Base-by-base conservation (phyloP, 2,888 invertebrate species). In the Drosophila dives region DNA sequence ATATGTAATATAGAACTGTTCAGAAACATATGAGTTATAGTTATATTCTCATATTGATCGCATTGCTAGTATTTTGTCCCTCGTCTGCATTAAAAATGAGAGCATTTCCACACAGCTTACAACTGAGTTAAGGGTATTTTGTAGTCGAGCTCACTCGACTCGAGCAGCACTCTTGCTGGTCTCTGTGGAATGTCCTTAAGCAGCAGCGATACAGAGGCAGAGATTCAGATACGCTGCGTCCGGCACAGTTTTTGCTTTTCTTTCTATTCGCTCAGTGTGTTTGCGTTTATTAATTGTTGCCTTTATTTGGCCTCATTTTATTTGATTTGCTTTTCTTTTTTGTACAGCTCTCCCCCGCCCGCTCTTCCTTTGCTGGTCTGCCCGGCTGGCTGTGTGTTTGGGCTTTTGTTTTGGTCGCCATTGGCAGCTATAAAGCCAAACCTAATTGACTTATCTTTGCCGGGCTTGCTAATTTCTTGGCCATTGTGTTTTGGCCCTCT, bases 401-500 rank as follows among this genome's bases (percentile, higher is more conserved):
- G 73, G 75, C 72, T 76, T 81, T 82, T 89, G 77, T 81, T 83
- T 75, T 74, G 80, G 82, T 75, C 84, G 74, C 84, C 74, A 77
- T 74, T 77, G 78, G 87, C 80, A 74, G 90, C 90, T 86, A 90
- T 89, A 90, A 89, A 90, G 89, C 90, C 89, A 89, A 89, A 90
- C 90, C 89, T 89, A 89, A 89, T 89, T 89, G 90, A 89, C 89
- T 89, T 89, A 89, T 89, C 89, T 90, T 80, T 78, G 89, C 76
- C 79, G 89, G 86, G 89, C 75, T 86, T 86, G 86, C 86, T 86
- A 86, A 86, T 86, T 89, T 86, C 86, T 89, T 70, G 84, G 72
- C 87, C 83, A 86, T 86, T 89, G 86, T 89, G 65, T 86, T 74
- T 63, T 58, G 75, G 55, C 72, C 12, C 64, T 64, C 20, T 38